Conservation (phyloP, 2,888 invertebrate genomes). For the Eilema caniola region DNA sequence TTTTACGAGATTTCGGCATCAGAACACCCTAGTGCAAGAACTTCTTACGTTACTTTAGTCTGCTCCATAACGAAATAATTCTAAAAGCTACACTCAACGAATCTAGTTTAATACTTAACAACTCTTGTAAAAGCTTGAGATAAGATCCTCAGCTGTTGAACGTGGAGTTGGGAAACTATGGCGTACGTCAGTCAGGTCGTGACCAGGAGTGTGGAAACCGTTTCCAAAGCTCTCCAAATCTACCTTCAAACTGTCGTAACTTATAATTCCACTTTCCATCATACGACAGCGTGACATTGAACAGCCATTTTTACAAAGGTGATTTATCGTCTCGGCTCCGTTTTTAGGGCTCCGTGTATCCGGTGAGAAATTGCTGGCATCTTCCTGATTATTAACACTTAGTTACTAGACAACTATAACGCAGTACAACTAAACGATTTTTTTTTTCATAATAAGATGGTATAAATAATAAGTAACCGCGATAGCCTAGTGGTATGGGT, state of each 20-base stretch:
- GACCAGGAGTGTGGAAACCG: background rate
- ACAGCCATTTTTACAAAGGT: background rate
- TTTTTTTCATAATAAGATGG: no score
- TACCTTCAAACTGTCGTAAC: background rate
- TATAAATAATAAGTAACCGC: no score
- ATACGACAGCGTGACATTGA: background rate
- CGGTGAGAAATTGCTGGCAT: background rate
- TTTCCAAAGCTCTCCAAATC: background rate
- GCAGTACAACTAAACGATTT: no score
- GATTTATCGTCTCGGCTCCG: background rate
- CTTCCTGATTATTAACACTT: background rate
- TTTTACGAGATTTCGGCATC: background rate
- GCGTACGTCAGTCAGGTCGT: conserved; percentile 5
- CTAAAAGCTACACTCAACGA: background rate
- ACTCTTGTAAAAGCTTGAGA: background rate
- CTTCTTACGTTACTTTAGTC: background rate
- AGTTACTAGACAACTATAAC: no score
- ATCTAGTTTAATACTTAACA: background rate
- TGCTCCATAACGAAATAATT: background rate
- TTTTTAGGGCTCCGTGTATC: background rate
- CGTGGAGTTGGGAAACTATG: conserved; percentile 4
- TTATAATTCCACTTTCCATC: background rate
- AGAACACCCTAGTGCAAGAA: background rate
- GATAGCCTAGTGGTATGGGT: no score
- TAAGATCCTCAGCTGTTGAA: background rate